A percentile compares a stretch with the other conserved stretches of the same genome.
phyloP scores from a whole-genome alignment of 2,888 invertebrate species.

The Branchipolynoe longqiensis region DNA sequence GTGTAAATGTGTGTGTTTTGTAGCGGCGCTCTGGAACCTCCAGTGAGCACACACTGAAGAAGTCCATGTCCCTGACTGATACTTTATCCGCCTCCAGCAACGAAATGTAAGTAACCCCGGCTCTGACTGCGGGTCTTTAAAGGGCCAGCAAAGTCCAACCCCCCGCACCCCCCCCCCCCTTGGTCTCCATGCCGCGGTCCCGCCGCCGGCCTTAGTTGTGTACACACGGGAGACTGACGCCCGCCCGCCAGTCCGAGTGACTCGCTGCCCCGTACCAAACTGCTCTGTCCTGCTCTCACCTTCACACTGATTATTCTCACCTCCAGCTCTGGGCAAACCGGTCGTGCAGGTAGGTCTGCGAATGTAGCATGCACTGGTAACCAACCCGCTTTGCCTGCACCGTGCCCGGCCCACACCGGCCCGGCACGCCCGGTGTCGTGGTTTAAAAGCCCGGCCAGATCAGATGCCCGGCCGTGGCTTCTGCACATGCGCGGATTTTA shows the following conservation, averaged over 20 bases:
- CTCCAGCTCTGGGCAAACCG: constrained; percentile 50
- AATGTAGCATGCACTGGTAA: not conserved
- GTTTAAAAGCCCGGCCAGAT: no score
- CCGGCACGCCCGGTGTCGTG: no score
- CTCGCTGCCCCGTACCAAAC: not conserved
- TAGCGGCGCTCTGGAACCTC: constrained; percentile 77
- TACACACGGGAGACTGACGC: no score
- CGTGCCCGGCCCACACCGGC: constrained; percentile 18
- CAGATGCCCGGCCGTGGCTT: no score
- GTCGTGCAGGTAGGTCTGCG: constrained; percentile 32
- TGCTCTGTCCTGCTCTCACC: not conserved
- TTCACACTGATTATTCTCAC: constrained; percentile 24
- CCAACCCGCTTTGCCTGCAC: constrained; percentile 1
- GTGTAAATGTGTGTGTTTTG: constrained; percentile 61
- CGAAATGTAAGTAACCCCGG: constrained; percentile 83
- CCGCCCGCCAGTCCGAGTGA: not conserved
- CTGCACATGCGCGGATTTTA: no score
- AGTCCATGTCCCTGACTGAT: constrained; percentile 90
- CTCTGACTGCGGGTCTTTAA: no score
- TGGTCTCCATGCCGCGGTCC: no score
- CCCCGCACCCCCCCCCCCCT: no score
- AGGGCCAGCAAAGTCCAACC: no score
- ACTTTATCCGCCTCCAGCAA: constrained; percentile 82
- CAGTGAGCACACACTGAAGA: constrained; percentile 79
- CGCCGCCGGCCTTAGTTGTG: no score